These are phyloP conservation scores for Salvelinus sp. DNA, from an alignment of 2,113 vertebrate species.

Conservation along the genomic window DNA sequence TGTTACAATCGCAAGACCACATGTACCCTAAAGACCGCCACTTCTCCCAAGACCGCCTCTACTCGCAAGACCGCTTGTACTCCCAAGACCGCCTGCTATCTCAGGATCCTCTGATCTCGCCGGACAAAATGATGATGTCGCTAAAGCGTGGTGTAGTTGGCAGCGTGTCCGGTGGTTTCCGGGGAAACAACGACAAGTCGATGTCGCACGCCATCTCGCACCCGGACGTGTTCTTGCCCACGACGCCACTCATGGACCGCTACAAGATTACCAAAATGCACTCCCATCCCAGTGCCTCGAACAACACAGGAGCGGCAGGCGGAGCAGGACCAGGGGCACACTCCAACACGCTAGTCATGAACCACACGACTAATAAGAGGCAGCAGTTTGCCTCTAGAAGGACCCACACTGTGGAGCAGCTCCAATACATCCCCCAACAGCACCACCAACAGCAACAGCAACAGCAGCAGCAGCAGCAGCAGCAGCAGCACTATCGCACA, in stretches of 20 bases:
- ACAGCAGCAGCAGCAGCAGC: slow-evolving; percentile 73
- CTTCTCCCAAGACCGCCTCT: slow-evolving; percentile 90
- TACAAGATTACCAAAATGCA: slow-evolving; percentile 99
- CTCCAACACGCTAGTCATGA: slow-evolving; percentile 87
- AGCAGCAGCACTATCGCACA: slow-evolving; percentile 94
- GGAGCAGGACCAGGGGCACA: slow-evolving; percentile 57
- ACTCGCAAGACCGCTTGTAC: slow-evolving; percentile 91
- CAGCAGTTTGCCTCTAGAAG: slow-evolving; percentile 95
- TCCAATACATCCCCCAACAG: slow-evolving; percentile 89
- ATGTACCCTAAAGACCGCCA: slow-evolving; percentile 78
- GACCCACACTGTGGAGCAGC: slow-evolving; percentile 96
- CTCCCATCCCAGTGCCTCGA: slow-evolving; percentile 97
- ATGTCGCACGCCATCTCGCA: slow-evolving; percentile 93
- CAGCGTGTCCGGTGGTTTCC: slow-evolving; percentile 71
- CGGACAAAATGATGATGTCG: slow-evolving; percentile 80
- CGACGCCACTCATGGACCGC: slow-evolving; percentile 92
- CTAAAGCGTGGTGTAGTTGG: slow-evolving; percentile 76
- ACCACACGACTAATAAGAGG: slow-evolving; percentile 90
- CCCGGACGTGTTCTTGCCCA: slow-evolving; percentile 96
- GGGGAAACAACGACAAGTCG: slow-evolving; percentile 84
- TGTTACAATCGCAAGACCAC: slow-evolving; percentile 81
- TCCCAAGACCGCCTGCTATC: slow-evolving; percentile 93
- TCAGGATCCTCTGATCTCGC: slow-evolving; percentile 95
- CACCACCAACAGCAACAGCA: slow-evolving; percentile 64
- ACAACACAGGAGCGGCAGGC: slow-evolving; percentile 72